phyloP scores from a whole-genome alignment of 2,797 vertebrate genomes.

The Coracias cyanogaster region DNA sequence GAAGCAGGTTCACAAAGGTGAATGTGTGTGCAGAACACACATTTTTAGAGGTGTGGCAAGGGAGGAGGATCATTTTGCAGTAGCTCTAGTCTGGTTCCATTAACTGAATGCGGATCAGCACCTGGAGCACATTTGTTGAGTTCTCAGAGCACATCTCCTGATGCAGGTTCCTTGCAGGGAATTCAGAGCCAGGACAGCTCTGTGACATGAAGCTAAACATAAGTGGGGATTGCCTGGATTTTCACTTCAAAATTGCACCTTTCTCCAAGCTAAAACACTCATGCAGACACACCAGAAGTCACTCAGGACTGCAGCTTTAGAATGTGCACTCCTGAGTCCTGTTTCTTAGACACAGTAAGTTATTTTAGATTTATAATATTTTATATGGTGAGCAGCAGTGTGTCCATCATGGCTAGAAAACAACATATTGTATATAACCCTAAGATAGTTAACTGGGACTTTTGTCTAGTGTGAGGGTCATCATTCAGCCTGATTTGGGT shows the following conservation, averaged over 20 bases:
- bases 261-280: not conserved
- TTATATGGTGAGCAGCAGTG: not conserved
- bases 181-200: not conserved
- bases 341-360: not conserved
- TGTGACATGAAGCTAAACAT: rapidly evolving
- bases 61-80: not conserved
- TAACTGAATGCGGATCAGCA: not conserved
- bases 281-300: not conserved
- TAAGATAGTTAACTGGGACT: not conserved
- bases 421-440: not conserved
- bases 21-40: not conserved
- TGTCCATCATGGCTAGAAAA: not conserved
- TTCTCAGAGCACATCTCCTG: not conserved
- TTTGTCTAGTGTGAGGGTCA: not conserved
- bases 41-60: not conserved
- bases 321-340: rapidly evolving
- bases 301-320: not conserved
- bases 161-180: not conserved
- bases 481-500: not conserved
- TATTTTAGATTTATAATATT: not conserved
- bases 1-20: not conserved
- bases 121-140: not conserved
- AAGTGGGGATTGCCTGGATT: not conserved
- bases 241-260: not conserved
- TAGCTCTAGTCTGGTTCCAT: not conserved